phyloP scores from a whole-genome alignment of 1,140 invertebrate species.

The Lepidurus couesii region DNA sequence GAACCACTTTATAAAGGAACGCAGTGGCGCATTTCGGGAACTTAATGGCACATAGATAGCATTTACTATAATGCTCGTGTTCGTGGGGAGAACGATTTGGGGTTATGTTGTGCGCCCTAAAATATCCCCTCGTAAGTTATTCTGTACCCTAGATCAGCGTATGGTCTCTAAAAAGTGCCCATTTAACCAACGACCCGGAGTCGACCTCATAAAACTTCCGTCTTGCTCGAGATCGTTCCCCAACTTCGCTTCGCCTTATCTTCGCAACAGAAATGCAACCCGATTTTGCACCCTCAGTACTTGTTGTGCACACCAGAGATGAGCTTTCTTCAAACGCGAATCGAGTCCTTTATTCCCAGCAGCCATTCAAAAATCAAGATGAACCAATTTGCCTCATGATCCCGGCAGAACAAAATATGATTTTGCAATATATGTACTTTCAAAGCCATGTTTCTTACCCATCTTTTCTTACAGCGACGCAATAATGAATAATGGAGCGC shows the following conservation, averaged over 20 bases:
- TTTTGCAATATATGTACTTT: too few species aligned
- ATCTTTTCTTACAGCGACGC: too few species aligned
- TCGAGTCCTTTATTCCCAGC: too few species aligned
- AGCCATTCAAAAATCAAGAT: too few species aligned
- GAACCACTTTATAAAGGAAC: constrained; percentile 5
- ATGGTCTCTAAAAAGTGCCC: constrained; percentile 7
- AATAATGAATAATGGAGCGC: too few species aligned
- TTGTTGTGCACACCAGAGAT: neutral
- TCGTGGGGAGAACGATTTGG: constrained; percentile 12
- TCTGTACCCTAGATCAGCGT: constrained; percentile 18
- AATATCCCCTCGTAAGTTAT: constrained; percentile 10
- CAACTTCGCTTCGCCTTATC: neutral
- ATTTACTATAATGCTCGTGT: constrained; percentile 15
- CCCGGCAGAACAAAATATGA: too few species aligned
- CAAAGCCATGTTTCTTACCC: too few species aligned
- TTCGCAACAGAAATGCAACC: neutral
- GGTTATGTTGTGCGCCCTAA: constrained; percentile 18
- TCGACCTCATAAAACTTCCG: constrained; percentile 9
- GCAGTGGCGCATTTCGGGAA: constrained; percentile 17
- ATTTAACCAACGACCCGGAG: constrained; percentile 21
- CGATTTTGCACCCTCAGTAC: neutral
- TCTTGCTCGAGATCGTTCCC: neutral
- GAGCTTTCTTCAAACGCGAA: too few species aligned
- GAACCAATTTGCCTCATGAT: too few species aligned
- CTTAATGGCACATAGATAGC: constrained; percentile 19